phyloP scores from a whole-genome alignment of 1,140 invertebrate genomes.

The Drosophila arawakana region DNA sequence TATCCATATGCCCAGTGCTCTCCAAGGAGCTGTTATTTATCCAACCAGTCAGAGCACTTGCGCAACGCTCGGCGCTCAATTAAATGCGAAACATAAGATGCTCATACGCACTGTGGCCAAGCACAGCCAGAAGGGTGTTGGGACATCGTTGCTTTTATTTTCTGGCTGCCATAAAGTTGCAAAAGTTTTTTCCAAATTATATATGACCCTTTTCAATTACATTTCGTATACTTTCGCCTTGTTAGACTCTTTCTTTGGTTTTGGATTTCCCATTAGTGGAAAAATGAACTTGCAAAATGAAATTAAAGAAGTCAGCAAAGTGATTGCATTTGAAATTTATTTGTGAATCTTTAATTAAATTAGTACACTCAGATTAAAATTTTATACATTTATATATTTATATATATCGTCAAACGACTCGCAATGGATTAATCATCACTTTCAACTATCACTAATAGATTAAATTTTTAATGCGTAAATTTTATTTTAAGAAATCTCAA shows the following conservation, averaged over 20 bases:
- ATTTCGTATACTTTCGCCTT: constrained; percentile 15
- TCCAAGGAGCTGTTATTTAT: constrained; percentile 49
- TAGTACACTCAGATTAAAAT: constrained; percentile 16
- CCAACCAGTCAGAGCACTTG: constrained; percentile 57
- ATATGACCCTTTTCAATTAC: constrained; percentile 32
- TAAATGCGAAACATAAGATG: constrained; percentile 56
- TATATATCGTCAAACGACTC: constrained; percentile 7
- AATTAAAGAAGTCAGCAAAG: neutral
- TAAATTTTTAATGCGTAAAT: constrained; percentile 10
- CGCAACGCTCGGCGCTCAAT: constrained; percentile 59
- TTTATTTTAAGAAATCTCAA: neutral
- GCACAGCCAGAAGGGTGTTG: neutral
- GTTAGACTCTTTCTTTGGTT: neutral
- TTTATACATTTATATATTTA: constrained; percentile 5
- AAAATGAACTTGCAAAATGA: neutral
- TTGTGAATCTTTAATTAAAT: constrained; percentile 21
- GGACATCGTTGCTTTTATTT: neutral
- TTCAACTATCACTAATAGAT: constrained; percentile 18
- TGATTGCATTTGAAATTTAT: constrained; percentile 17
- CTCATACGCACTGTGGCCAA: constrained; percentile 41
- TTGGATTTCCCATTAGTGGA: neutral
- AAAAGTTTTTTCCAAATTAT: constrained; percentile 25
- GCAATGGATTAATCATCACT: constrained; percentile 52
- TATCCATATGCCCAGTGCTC: constrained; percentile 60
- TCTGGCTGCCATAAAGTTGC: constrained; percentile 16